Conservation (phyloP, 2,797 vertebrate species). For the Sardinella longiceps region DNA sequence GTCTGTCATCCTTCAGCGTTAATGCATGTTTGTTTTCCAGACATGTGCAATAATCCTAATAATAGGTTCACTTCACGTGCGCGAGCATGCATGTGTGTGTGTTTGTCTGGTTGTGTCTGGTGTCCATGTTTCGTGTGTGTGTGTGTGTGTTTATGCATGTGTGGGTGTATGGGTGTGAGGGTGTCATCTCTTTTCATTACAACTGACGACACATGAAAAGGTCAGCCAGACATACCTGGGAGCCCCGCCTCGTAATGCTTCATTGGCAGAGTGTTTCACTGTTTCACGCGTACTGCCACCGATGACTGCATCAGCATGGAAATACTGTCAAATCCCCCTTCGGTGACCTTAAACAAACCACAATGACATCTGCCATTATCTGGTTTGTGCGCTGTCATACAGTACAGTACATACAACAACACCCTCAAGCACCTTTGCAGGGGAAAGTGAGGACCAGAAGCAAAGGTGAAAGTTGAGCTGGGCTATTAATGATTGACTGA, state of each 20-base stretch:
- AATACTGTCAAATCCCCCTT: background rate
- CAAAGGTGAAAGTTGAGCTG: background rate
- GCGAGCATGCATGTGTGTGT: background rate
- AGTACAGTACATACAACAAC: too few relatives aligned
- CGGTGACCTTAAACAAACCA: conserved; percentile 20
- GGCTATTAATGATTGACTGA: background rate
- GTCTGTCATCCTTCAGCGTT: conserved; percentile 36
- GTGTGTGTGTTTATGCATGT: background rate
- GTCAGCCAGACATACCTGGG: conserved; percentile 13
- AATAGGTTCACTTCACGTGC: background rate
- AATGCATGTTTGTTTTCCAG: conserved; percentile 42
- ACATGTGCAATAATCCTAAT: background rate
- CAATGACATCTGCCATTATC: background rate
- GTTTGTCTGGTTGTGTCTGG: background rate
- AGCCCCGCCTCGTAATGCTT: background rate
- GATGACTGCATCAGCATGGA: conserved; percentile 4
- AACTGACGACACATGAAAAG: conserved; percentile 7
- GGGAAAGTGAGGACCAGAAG: background rate
- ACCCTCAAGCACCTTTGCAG: background rate
- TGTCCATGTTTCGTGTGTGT: background rate
- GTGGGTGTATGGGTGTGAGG: background rate
- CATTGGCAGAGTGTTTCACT: background rate
- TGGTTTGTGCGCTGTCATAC: background rate
- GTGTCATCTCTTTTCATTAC: conserved; percentile 3
- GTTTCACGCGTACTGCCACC: background rate